A percentile compares a stretch with the other conserved stretches of the same genome.
These are phyloP conservation scores for Austrofundulus limnaeus DNA, from an alignment of 2,113 vertebrate genomes.

Conservation along the genomic window DNA sequence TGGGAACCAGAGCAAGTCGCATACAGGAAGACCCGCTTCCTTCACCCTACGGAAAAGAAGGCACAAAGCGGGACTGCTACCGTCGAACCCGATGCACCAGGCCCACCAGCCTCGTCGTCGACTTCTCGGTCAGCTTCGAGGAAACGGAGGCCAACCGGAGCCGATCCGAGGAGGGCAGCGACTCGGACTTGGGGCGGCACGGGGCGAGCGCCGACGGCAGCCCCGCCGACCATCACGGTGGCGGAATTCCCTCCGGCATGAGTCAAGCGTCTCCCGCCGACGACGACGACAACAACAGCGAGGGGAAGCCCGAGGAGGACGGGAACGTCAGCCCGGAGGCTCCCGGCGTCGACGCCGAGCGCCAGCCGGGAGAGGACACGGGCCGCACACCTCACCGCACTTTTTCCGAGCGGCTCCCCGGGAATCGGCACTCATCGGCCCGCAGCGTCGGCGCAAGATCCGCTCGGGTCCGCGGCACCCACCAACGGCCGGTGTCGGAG, in stretches of 20 bases:
- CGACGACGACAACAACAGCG: constrained; percentile 61
- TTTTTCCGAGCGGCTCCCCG: constrained; percentile 80
- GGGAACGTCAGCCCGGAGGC: constrained; percentile 52
- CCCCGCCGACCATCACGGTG: constrained; percentile 68
- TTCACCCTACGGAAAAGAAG: constrained; percentile 74
- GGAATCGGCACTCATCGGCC: constrained; percentile 71
- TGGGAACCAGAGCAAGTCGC: constrained; percentile 81
- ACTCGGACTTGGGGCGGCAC: constrained; percentile 77
- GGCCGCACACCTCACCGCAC: constrained; percentile 80
- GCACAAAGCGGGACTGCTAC: constrained; percentile 73
- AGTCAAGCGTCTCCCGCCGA: constrained; percentile 60
- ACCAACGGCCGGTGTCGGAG: constrained; percentile 79
- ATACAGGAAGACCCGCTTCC: constrained; percentile 76
- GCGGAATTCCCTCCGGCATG: constrained; percentile 57
- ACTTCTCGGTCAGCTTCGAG: constrained; percentile 80
- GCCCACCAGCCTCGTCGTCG: constrained; percentile 79
- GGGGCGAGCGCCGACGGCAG: constrained; percentile 74
- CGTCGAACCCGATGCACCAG: constrained; percentile 72
- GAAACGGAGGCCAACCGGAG: constrained; percentile 77
- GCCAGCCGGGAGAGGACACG: constrained; percentile 69
- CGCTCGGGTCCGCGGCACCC: constrained; percentile 67
- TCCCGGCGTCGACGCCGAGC: constrained; percentile 57
- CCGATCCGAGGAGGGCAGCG: constrained; percentile 80
- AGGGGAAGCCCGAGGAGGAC: constrained; percentile 64
- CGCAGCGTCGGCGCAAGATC: constrained; percentile 72